Conservation (phyloP, 2,797 vertebrate genomes). For the Pteronotus mesoamericanus region DNA sequence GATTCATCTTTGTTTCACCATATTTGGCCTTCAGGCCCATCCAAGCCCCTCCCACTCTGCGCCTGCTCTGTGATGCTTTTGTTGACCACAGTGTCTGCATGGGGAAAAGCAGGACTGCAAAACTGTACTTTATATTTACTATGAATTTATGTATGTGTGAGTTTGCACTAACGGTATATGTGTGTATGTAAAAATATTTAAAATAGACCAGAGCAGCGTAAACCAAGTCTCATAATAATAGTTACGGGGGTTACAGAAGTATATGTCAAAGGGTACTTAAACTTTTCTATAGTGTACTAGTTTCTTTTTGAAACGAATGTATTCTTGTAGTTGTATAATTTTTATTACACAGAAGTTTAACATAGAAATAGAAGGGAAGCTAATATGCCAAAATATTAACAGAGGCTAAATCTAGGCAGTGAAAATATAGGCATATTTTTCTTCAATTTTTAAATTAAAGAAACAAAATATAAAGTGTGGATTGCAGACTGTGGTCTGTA, state of each 20-base stretch:
- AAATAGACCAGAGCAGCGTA: not conserved
- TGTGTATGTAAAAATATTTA: not conserved
- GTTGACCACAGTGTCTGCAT: not conserved
- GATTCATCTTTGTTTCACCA: not conserved
- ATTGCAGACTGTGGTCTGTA: not conserved
- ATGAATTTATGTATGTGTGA: not conserved
- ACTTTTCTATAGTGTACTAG: not conserved
- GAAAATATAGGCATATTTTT: not conserved
- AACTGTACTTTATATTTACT: not conserved
- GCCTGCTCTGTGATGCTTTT: not conserved
- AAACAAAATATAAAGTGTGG: not conserved
- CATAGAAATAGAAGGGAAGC: not conserved
- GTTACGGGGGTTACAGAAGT: not conserved
- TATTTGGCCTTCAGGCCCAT: not conserved
- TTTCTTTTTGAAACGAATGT: not conserved
- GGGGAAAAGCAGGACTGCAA: not conserved
- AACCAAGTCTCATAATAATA: not conserved
- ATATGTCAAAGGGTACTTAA: not conserved
- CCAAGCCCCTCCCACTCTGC: not conserved
- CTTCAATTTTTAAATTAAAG: constrained; percentile 26
- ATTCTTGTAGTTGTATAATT: not conserved
- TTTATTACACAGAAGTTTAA: not conserved
- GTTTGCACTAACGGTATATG: not conserved
- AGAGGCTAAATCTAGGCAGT: not conserved
- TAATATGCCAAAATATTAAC: not conserved